phyloP scores from a whole-genome alignment of 2,888 invertebrate genomes.

The Gastracanthus pulcherrimus region DNA sequence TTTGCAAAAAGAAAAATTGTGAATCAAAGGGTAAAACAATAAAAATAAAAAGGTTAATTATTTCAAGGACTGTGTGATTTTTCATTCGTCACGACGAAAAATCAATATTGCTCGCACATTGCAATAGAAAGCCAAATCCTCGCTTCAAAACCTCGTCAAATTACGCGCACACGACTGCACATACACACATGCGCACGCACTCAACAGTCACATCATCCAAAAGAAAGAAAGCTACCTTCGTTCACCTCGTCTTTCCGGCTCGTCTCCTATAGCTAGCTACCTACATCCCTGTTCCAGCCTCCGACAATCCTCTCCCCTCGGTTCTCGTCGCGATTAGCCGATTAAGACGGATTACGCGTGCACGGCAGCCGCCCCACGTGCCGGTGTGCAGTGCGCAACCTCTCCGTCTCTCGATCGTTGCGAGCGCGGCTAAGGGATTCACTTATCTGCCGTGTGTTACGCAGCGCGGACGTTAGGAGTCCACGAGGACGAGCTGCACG shows the following conservation, averaged over 20 bases:
- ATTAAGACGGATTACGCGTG: constrained; percentile 61
- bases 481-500: background rate
- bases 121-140: background rate
- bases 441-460: background rate
- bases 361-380: constrained; percentile 35
- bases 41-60: no score
- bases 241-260: no score
- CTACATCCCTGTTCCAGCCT: background rate
- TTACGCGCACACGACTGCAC: background rate
- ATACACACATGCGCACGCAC: background rate
- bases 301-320: background rate
- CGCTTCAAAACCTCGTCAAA: no score
- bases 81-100: no score
- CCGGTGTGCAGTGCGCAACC: background rate
- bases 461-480: background rate
- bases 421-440: background rate
- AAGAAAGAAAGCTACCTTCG: background rate
- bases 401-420: background rate
- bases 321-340: constrained; percentile 60
- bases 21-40: no score
- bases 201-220: no score
- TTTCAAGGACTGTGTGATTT: no score
- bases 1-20: no score
- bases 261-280: no score
- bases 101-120: background rate